These are phyloP conservation scores for Mimachlamys varia DNA, from an alignment of 2,888 invertebrate genomes.

Conservation along the genomic window DNA sequence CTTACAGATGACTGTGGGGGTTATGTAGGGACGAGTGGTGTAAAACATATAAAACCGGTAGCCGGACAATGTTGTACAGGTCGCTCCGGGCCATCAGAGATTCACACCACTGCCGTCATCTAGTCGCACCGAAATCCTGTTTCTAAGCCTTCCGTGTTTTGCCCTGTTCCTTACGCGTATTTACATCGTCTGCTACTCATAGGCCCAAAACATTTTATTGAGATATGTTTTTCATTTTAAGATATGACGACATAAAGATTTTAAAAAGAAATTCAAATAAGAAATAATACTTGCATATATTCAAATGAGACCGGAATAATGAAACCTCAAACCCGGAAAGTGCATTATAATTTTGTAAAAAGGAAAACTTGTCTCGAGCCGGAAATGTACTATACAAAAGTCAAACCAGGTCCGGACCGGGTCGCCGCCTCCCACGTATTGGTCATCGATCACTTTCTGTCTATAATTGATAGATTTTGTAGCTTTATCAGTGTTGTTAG, in stretches of 20 bases:
- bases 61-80: neutral
- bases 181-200: neutral
- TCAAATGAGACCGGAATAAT: too few relatives aligned
- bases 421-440: neutral
- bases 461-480: slow-evolving; percentile 34
- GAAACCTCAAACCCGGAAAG: too few relatives aligned
- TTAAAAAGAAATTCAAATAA: too few relatives aligned
- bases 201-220: neutral
- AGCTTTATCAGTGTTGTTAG: slow-evolving; percentile 8
- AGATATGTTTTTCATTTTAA: neutral
- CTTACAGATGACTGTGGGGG: neutral
- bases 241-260: too few relatives aligned
- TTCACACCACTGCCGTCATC: neutral
- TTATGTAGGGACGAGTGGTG: slow-evolving; percentile 9
- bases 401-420: neutral
- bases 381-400: slow-evolving; percentile 28
- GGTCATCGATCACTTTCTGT: neutral
- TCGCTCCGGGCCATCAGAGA: slow-evolving; percentile 1
- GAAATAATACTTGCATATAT: too few relatives aligned
- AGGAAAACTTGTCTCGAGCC: neutral
- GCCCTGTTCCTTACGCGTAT: neutral
- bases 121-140: neutral
- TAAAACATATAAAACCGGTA: neutral
- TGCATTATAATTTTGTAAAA: neutral
- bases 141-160: neutral